phyloP scores from a whole-genome alignment of 92 coral and sea anemone species.

The Parazoanthus atlanticus region DNA sequence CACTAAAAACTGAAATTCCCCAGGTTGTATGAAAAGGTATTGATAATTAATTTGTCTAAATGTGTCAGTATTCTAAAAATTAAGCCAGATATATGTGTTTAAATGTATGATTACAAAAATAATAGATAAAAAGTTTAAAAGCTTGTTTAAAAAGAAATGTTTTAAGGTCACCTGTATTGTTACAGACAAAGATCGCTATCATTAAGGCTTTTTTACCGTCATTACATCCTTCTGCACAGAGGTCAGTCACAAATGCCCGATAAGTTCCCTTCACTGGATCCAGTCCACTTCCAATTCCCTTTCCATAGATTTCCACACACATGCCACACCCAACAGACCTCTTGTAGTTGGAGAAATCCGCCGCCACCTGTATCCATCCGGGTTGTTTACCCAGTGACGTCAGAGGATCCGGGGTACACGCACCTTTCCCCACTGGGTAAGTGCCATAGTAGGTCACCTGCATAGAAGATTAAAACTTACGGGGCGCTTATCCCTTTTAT shows the following conservation, averaged over 20 bases:
- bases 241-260: constrained; percentile 38
- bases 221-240: constrained; percentile 43
- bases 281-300: constrained; percentile 40
- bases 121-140: no score
- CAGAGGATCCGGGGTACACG: constrained; percentile 46
- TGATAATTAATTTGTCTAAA: no score
- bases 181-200: neutral
- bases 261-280: constrained; percentile 43
- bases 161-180: no score
- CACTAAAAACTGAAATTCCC: no score
- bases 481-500: no score
- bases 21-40: no score
- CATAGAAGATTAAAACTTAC: neutral
- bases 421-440: constrained; percentile 38
- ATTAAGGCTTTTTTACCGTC: neutral
- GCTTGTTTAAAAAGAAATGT: no score
- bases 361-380: constrained; percentile 46
- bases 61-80: no score
- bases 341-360: constrained; percentile 42
- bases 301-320: constrained; percentile 41
- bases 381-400: constrained; percentile 41
- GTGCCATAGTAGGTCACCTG: constrained; percentile 37
- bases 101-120: no score
- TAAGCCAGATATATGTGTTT: no score
- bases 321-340: constrained; percentile 44